Conservation (phyloP, 2,797 vertebrate genomes). For the Centroberyx gerrardi region DNA sequence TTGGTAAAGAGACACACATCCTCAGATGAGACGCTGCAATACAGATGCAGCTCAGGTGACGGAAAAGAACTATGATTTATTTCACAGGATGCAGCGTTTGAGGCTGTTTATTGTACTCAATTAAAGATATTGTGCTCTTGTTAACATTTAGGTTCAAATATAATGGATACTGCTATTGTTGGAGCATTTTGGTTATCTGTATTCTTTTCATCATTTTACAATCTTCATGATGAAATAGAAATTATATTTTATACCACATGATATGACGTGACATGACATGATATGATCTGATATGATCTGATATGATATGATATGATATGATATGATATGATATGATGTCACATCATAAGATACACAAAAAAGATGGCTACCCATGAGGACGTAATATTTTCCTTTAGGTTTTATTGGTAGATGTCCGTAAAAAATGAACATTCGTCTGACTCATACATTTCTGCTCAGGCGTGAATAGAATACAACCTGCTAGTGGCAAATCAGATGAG, state of each 20-base stretch:
- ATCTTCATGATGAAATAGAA: not conserved
- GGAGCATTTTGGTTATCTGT: too few species aligned
- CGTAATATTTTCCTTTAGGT: constrained; percentile 38
- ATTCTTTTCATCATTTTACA: not conserved
- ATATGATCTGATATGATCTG: not conserved
- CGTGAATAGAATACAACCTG: constrained; percentile 38
- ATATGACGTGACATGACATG: not conserved
- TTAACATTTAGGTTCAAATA: not conserved
- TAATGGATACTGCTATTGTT: not conserved
- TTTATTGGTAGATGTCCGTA: constrained; percentile 78
- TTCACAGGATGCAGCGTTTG: not conserved
- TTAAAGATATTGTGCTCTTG: not conserved
- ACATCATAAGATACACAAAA: constrained; percentile 3
- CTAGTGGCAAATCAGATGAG: constrained; percentile 38
- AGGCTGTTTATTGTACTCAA: not conserved
- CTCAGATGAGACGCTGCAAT: constrained; percentile 5
- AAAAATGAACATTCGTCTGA: constrained; percentile 68
- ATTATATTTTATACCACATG: not conserved
- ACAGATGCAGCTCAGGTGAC: constrained; percentile 22
- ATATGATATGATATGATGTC: not conserved
- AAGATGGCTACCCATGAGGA: not conserved
- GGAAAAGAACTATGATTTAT: not conserved
- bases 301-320: not conserved
- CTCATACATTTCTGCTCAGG: constrained; percentile 40
- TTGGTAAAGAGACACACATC: constrained; percentile 5